phyloP scores from a whole-genome alignment of 2,888 invertebrate species.

The Andricus curvator region DNA sequence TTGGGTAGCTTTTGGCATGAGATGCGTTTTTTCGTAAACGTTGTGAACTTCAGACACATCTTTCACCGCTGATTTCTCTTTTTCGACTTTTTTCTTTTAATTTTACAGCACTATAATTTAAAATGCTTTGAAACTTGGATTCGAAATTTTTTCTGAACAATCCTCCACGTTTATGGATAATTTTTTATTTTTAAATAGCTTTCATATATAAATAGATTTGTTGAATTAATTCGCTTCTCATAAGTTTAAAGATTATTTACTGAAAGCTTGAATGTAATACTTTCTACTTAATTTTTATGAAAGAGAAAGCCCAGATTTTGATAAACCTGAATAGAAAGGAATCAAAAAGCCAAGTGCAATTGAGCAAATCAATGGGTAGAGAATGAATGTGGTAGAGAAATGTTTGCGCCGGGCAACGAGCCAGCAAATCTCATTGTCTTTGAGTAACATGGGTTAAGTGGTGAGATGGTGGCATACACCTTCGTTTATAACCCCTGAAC shows the following conservation, averaged over 20 bases:
- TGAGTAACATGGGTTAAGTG: constrained; percentile 38
- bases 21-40: no score
- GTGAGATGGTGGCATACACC: constrained; percentile 19
- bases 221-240: not conserved
- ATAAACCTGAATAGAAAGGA: not conserved
- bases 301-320: not conserved
- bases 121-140: no score
- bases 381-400: constrained; percentile 21
- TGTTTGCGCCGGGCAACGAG: constrained; percentile 24
- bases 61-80: no score
- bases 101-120: no score
- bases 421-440: constrained; percentile 38
- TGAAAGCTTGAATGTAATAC: not conserved
- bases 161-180: no score
- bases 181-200: no score
- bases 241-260: not conserved
- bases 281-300: not conserved
- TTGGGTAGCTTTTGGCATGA: no score
- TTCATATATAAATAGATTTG: not conserved
- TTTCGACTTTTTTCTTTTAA: no score
- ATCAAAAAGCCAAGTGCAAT: not conserved
- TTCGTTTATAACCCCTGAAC: constrained; percentile 26
- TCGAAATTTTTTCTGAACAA: no score
- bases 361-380: constrained; percentile 24
- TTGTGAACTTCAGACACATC: no score